phyloP scores from a whole-genome alignment of 2,797 vertebrate species.

The Setipinna tenuifilis region DNA sequence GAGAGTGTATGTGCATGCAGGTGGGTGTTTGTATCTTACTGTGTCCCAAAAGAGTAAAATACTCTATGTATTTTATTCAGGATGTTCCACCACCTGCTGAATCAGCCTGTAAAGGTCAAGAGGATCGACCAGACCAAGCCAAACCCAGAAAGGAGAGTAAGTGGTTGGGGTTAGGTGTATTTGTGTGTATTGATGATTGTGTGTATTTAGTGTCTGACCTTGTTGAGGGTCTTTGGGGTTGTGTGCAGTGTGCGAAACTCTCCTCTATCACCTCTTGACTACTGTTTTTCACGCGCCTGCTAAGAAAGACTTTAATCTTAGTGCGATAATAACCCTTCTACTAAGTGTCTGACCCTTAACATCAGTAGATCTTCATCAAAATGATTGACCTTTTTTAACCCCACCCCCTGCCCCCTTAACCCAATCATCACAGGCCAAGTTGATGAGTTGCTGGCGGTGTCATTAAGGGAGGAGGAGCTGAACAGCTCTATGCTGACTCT shows the following conservation, averaged over 20 bases:
- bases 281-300: no score
- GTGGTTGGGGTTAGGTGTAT: background rate
- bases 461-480: conserved; percentile 88
- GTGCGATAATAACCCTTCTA: no score
- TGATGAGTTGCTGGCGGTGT: conserved; percentile 86
- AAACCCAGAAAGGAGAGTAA: conserved; percentile 1
- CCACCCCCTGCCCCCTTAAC: no score
- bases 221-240: no score
- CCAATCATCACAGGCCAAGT: conserved; percentile 67
- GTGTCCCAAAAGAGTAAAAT: no score
- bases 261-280: no score
- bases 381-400: no score
- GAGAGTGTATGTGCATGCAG: background rate
- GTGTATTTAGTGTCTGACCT: background rate
- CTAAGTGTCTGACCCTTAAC: no score
- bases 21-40: background rate
- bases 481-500: conserved; percentile 80
- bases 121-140: background rate
- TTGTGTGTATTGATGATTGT: background rate
- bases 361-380: no score
- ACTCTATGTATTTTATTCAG: background rate
- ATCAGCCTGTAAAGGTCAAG: background rate
- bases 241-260: no score
- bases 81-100: background rate
- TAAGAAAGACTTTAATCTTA: no score